Evolutionary conservation across 2,888 invertebrate genomes (phyloP), one percentile per base, ranked within the genome.

Genomic region (Eretmocerus hayati): DNA sequence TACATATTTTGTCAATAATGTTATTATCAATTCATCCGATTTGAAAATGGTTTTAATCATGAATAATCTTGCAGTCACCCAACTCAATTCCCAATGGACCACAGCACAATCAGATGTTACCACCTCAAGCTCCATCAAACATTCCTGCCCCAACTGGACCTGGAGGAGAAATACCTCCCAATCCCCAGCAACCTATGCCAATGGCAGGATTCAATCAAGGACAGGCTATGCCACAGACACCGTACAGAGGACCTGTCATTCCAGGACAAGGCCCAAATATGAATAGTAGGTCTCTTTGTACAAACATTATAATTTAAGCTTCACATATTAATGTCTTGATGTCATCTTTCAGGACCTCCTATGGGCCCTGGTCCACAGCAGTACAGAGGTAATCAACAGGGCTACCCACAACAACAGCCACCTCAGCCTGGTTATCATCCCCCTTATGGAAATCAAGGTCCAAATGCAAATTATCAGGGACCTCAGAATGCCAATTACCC

Each of bases 401-500:
- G 66, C 20, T 72, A 72, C 54, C 69, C 72, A n/a, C 61, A 78
- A 13, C 84, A 83, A 63, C 74, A 83, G 59, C 79, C 79, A 33
- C 81, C 81, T 62, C 81, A 81, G 47, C 85, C 84, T 66, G 81
- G 68, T 36, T 71, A 73, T 54, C 59, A 58, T 38, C 64, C 79
- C 1, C 78, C 79, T 57, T 80, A 80, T 60, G 75, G 77, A 62
- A 76, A 75, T 58, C 75, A 75, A 52, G 76, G 76, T 55, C 76
- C 76, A 36, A 77, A 73, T 9, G 72, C 74, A 42, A 84, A 82
- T 66, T 83, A 84, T 37, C 83, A 83, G 43, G 84, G 84, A 63
- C 79, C 77, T 46, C 75, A 74, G 56, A 78, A 78, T 15, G 50
- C 63, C 5, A 62, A 61, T 4, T 68, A 68, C 38, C 63, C 62